phyloP scores from a whole-genome alignment of 1,140 invertebrate genomes.

The Lepidurus packardi region DNA sequence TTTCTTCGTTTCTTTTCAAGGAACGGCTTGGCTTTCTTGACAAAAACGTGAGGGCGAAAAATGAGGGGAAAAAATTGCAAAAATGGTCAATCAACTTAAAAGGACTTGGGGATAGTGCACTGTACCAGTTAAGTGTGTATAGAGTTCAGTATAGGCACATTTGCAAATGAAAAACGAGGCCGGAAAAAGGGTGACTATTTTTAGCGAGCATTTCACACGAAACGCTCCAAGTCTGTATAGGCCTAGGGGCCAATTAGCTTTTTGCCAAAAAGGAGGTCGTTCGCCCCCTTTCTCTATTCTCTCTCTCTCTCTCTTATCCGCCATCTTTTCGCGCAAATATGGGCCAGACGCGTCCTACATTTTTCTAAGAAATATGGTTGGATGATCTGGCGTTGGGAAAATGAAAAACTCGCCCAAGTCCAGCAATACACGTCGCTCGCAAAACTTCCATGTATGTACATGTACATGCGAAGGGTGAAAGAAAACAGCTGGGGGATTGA shows the following conservation, averaged over 20 bases:
- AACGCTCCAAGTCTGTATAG: background rate
- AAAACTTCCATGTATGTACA: too few relatives aligned
- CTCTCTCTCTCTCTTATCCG: background rate
- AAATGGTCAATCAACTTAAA: background rate
- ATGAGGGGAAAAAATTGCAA: conserved; percentile 1
- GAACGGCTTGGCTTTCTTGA: background rate
- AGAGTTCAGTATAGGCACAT: background rate
- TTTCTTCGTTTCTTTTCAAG: background rate
- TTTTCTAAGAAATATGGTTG: background rate
- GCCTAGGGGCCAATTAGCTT: conserved; percentile 6
- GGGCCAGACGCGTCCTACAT: background rate
- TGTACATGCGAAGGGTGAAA: too few relatives aligned
- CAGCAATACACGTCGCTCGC: too few relatives aligned
- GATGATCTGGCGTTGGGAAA: background rate
- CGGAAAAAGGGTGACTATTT: conserved; percentile 19
- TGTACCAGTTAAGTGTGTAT: too few relatives aligned
- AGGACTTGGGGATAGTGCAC: background rate
- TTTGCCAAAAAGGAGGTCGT: background rate
- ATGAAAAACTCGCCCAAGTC: background rate
- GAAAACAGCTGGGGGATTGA: too few relatives aligned
- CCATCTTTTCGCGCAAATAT: conserved; percentile 12
- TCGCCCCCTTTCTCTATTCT: background rate
- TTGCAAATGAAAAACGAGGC: conserved; percentile 15
- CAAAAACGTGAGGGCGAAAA: conserved; percentile 15
- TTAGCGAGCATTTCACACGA: conserved; percentile 17